A percentile compares a stretch with the other conserved stretches of the same genome.
These are phyloP conservation scores for Cichladusa arquata DNA, from an alignment of 2,113 vertebrate species.

Conservation along the genomic window DNA sequence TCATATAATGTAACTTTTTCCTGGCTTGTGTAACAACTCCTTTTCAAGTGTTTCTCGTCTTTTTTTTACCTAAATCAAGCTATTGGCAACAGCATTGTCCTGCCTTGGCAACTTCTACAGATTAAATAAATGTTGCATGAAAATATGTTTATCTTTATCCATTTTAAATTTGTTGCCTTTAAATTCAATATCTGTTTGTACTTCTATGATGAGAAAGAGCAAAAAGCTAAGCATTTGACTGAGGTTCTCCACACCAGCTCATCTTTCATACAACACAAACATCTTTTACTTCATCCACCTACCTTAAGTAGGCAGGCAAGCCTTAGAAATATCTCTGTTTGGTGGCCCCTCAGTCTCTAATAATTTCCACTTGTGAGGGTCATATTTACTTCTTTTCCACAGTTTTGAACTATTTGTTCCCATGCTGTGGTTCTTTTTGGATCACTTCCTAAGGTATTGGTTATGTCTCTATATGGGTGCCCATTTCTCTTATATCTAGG, in stretches of 20 bases:
- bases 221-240: not conserved
- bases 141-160: not conserved
- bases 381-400: not conserved
- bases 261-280: not conserved
- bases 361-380: not conserved
- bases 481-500: not conserved
- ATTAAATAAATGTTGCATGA: slow-evolving; percentile 4
- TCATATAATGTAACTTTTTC: not conserved
- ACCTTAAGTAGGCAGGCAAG: not conserved
- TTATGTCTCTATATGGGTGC: not conserved
- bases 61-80: not conserved
- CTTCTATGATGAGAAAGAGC: not conserved
- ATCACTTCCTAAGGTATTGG: not conserved
- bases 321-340: not conserved
- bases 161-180: not conserved
- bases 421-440: not conserved
- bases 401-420: not conserved
- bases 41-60: not conserved
- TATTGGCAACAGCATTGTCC: not conserved
- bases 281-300: not conserved
- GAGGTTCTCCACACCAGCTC: not conserved
- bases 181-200: not conserved
- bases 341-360: not conserved
- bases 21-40: not conserved
- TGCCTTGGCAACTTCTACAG: slow-evolving; percentile 1